These are phyloP conservation scores for Apostichopus leukothele DNA, from an alignment of 53 echinoderm and acorn worm genomes.

Conservation along the genomic window DNA sequence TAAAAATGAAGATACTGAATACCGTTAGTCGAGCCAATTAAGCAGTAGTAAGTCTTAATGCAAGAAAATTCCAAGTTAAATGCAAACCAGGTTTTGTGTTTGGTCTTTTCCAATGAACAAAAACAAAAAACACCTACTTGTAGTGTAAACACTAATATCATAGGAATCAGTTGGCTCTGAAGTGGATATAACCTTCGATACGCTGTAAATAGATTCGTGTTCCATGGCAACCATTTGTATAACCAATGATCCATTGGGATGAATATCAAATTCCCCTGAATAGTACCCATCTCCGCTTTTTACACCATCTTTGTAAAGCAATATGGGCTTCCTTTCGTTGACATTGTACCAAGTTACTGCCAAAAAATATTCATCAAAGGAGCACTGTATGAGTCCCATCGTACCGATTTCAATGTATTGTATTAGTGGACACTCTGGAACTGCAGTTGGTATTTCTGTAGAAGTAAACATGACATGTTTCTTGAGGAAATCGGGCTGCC, in stretches of 20 bases:
- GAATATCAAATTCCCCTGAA: neutral
- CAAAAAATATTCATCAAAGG: neutral
- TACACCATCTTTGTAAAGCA: neutral
- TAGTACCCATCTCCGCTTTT: neutral
- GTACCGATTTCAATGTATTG: neutral
- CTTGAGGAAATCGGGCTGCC: too few relatives aligned
- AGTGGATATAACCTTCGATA: neutral
- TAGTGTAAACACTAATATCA: neutral
- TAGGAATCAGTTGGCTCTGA: neutral
- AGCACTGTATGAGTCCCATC: neutral
- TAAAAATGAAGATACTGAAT: too few relatives aligned
- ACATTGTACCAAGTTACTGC: neutral
- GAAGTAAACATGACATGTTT: neutral
- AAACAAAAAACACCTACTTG: neutral
- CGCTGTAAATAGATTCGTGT: neutral
- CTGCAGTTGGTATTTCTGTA: neutral
- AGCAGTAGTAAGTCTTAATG: too few relatives aligned
- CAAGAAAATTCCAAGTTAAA: too few relatives aligned
- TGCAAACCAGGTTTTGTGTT: too few relatives aligned
- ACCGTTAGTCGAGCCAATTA: too few relatives aligned
- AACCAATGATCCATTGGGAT: constrained; percentile 11
- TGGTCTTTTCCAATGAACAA: too few relatives aligned
- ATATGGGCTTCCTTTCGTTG: neutral
- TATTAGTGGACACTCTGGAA: neutral
- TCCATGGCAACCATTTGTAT: neutral